These are phyloP conservation scores for Chaenocephalus aceratus DNA, from an alignment of 2,113 vertebrate species.

Conservation along the genomic window DNA sequence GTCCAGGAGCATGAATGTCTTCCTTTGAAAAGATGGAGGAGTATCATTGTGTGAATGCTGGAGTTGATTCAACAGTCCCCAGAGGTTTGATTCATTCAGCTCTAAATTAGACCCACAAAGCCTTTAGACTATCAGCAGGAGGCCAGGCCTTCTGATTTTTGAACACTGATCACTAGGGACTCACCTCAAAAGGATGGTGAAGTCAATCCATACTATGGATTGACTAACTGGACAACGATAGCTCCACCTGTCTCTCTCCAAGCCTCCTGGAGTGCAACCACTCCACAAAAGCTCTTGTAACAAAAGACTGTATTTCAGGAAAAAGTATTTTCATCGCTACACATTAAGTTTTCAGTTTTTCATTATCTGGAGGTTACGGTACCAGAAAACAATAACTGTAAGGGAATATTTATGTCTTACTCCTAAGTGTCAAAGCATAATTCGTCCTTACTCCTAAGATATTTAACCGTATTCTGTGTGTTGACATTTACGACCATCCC, in stretches of 20 bases:
- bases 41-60: neutral
- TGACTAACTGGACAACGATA: conserved; percentile 18
- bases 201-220: conserved; percentile 7
- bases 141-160: neutral
- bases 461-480: no score
- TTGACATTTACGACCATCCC: no score
- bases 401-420: no score
- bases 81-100: neutral
- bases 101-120: neutral
- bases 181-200: neutral
- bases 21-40: neutral
- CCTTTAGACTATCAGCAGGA: conserved; percentile 14
- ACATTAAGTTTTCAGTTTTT: no score
- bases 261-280: neutral
- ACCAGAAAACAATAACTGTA: no score
- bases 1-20: neutral
- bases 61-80: conserved; percentile 1
- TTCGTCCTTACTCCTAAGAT: no score
- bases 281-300: neutral
- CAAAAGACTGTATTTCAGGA: neutral
- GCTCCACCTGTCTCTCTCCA: neutral
- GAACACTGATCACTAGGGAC: neutral
- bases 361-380: no score
- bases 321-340: neutral
- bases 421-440: no score